phyloP scores from a whole-genome alignment of 35 echinoderm and acorn worm genomes.

The Diadema setosum region DNA sequence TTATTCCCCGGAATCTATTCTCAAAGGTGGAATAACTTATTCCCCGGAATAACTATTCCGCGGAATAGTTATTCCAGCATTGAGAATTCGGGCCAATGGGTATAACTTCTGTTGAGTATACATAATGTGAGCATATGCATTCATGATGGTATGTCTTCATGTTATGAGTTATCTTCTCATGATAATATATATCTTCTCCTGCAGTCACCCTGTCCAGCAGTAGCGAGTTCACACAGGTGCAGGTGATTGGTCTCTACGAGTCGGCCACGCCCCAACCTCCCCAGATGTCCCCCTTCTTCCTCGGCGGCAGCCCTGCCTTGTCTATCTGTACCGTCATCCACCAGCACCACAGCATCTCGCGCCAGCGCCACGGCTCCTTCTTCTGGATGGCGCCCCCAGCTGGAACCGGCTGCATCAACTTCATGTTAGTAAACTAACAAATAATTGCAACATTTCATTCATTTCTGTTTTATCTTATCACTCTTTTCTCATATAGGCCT shows the following conservation, averaged over 20 bases:
- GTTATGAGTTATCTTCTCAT: no score
- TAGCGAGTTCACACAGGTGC: conserved; percentile 28
- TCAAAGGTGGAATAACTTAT: no score
- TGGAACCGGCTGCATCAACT: conserved; percentile 77
- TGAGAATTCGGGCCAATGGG: no score
- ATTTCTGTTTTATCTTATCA: no score
- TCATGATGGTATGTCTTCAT: no score
- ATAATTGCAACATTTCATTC: no score
- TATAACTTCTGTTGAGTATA: no score
- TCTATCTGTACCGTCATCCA: conserved; percentile 53
- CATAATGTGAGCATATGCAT: no score
- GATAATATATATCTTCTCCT: conserved; percentile 4
- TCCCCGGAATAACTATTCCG: no score
- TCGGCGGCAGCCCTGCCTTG: not conserved
- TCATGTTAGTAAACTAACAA: conserved; percentile 72
- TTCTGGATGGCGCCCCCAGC: conserved; percentile 70
- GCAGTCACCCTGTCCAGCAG: conserved; percentile 42
- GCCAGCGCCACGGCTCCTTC: conserved; percentile 12
- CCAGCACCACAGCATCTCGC: not conserved
- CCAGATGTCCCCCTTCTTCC: not conserved
- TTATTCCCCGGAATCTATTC: no score
- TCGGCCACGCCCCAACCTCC: not conserved
- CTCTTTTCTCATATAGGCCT: no score
- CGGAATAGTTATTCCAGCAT: no score
- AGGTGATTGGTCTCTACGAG: conserved; percentile 40